Evolutionary conservation across 2,797 vertebrate species (phyloP), one percentile per base, ranked within the genome.

Genomic region (Neostethus bicornis): DNA sequence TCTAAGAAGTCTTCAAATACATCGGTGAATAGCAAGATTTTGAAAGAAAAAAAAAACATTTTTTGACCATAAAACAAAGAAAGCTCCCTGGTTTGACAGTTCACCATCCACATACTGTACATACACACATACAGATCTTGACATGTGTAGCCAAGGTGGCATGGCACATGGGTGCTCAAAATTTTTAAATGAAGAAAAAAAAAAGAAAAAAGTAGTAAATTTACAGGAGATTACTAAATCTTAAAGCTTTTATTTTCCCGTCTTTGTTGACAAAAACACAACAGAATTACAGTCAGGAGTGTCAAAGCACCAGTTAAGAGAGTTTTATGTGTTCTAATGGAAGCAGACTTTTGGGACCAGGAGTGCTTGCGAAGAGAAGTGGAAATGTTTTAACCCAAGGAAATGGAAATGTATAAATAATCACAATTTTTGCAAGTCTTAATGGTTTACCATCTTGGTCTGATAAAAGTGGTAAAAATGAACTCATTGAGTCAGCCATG

Each of bases 251-350:
- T 61, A 66, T 62, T 16, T 12, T 13, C 49, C 21, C 24, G 14
- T 51, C 31, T 51, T 32, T 23, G 64, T 26, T 37, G 50, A 73
- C 32, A 48, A 32, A 63, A 29, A 66, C 6, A 66, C n/a, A 58
- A 55, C n/a, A 60, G 52, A 61, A 44, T 49, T 75, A 77, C 71
- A 84, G 79, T 70, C 70, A 32, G 71, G 73, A 67, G 78, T 80
- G 77, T 81, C 44, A 12, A 58, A 87, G 85, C 86, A 89, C 85
- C 81, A 74, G 69, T 61, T 56, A n/a, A 59, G 39, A 68, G 51
- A 61, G 51, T 58, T 46, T 25, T 20, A 2, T 2, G 3, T 19
- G 53, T 72, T 56, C 51, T 14, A 55, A 55, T 44, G 51, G 53
- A 69, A 70, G 59, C 52, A 39, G 31, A 55, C 75, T 13, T 80